phyloP scores from a whole-genome alignment of 2,888 invertebrate genomes.

The Autographa pulchrina region DNA sequence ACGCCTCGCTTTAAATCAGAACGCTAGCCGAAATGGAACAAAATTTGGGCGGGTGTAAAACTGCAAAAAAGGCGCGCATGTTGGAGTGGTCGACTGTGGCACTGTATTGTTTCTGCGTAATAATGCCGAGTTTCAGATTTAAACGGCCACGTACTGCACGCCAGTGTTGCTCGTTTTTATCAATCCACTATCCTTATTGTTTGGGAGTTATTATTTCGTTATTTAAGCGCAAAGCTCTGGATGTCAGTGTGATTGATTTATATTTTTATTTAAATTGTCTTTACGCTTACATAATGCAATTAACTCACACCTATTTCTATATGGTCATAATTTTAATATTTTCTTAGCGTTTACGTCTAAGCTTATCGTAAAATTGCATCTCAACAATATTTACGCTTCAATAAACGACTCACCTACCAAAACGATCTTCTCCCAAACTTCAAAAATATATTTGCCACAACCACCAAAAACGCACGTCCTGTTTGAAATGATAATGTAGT shows the following conservation, averaged over 20 bases:
- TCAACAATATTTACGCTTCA: neutral
- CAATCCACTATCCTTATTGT: neutral
- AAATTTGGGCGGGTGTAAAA: constrained; percentile 73
- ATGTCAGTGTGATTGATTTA: neutral
- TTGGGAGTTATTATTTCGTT: constrained; percentile 1
- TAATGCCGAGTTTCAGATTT: constrained; percentile 47
- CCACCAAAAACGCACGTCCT: constrained; percentile 22
- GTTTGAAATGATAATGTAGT: constrained; percentile 52
- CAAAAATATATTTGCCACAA: neutral
- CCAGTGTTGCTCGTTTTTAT: constrained; percentile 15
- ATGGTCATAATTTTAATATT: no score
- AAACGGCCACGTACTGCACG: constrained; percentile 29
- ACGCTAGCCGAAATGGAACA: constrained; percentile 68
- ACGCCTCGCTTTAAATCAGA: constrained; percentile 41
- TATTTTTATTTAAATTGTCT: neutral
- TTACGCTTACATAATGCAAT: no score
- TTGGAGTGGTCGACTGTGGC: constrained; percentile 56
- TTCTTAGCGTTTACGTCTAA: no score
- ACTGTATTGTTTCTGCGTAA: constrained; percentile 56
- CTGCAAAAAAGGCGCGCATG: constrained; percentile 67
- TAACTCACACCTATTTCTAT: no score
- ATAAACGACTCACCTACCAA: neutral
- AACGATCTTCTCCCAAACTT: neutral
- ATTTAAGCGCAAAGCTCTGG: neutral
- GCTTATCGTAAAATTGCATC: neutral